These are phyloP conservation scores for Rhinatrema bivittatum DNA, from an alignment of 2,797 vertebrate genomes.

Conservation along the genomic window DNA sequence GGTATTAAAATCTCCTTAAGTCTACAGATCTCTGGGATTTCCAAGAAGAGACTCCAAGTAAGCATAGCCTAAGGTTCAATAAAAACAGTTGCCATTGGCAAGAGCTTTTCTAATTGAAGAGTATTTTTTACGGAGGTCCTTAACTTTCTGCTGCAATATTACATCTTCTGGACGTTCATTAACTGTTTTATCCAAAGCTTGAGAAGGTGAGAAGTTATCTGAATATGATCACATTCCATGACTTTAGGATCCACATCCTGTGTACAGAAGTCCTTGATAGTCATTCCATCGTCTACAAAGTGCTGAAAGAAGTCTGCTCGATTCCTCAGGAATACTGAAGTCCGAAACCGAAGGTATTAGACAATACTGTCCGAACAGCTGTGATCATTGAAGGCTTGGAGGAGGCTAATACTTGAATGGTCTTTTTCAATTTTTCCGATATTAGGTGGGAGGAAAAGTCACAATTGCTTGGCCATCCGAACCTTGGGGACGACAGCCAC, in stretches of 20 bases:
- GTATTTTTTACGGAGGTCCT: constrained; percentile 69
- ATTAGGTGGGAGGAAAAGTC: too few relatives aligned
- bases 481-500: too few relatives aligned
- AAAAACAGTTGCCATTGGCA: constrained; percentile 82
- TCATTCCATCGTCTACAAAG: constrained; percentile 66
- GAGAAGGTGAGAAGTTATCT: too few relatives aligned
- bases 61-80: constrained; percentile 69
- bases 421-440: constrained; percentile 59
- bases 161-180: too few relatives aligned
- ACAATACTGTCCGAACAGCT: constrained; percentile 60
- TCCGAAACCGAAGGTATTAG: constrained; percentile 71
- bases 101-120: constrained; percentile 61
- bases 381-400: constrained; percentile 65
- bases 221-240: too few relatives aligned
- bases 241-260: too few relatives aligned
- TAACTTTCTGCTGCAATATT: too few relatives aligned
- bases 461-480: too few relatives aligned
- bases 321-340: constrained; percentile 69
- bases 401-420: constrained; percentile 44
- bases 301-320: constrained; percentile 65
- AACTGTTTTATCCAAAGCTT: too few relatives aligned
- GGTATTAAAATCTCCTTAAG: too few relatives aligned
- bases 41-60: constrained; percentile 63
- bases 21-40: constrained; percentile 47
- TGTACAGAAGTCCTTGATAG: constrained; percentile 64